Percentiles rank a stretch among this genome's conserved stretches.
Conservation (phyloP, 2,113 vertebrate genomes). For the Hippocampus mohnikei region DNA sequence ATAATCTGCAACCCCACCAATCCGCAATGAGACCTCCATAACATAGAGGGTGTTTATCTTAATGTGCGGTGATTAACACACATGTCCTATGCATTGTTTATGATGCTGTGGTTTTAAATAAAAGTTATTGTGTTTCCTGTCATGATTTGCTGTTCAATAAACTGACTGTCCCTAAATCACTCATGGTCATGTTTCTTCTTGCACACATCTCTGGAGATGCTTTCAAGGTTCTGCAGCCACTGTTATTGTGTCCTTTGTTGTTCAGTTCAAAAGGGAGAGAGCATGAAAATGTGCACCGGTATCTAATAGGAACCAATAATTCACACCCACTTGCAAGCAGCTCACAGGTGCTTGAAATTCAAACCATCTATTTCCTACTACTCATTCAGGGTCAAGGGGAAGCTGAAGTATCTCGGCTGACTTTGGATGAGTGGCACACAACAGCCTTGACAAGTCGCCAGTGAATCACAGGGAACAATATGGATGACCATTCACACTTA, state of each 20-base stretch:
- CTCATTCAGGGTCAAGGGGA: not conserved
- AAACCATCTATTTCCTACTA: not conserved
- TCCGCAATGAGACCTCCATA: constrained; percentile 33
- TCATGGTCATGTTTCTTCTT: constrained; percentile 8
- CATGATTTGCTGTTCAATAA: constrained; percentile 74
- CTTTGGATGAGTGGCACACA: not conserved
- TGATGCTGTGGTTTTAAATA: constrained; percentile 45
- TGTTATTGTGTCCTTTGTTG: not conserved
- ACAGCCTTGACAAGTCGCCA: not conserved
- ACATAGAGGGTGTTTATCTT: constrained; percentile 47
- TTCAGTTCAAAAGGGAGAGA: not conserved
- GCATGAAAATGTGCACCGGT: not conserved
- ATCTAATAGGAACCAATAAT: not conserved
- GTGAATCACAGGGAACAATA: not conserved
- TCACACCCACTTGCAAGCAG: not conserved
- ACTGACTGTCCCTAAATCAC: constrained; percentile 46
- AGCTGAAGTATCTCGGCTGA: not conserved
- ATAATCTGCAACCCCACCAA: constrained; percentile 9
- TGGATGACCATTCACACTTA: not conserved
- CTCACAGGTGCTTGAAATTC: not conserved
- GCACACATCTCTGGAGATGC: not conserved
- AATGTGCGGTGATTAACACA: constrained; percentile 54
- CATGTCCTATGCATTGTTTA: constrained; percentile 53
- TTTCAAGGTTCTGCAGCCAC: not conserved
- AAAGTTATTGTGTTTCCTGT: constrained; percentile 61